These are phyloP conservation scores for Recurvirostra avosetta DNA, from an alignment of 2,113 vertebrate species.

Conservation along the genomic window DNA sequence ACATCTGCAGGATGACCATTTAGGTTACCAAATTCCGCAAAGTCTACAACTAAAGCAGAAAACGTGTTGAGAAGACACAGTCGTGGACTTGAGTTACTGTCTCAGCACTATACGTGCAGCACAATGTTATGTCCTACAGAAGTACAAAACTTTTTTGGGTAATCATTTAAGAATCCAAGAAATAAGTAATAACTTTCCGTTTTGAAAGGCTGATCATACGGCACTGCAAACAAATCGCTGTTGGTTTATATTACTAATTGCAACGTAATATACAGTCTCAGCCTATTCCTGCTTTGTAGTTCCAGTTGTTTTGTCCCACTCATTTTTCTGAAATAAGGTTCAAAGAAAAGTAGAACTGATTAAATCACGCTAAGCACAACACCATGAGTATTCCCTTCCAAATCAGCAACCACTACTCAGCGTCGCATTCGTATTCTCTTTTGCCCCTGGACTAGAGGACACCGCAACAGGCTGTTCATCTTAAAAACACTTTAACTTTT, in stretches of 20 bases:
- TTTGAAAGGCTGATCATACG: not conserved
- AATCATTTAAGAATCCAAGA: not conserved
- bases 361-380: accelerated
- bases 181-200: not conserved
- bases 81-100: accelerated
- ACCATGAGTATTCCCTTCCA: not conserved
- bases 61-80: accelerated
- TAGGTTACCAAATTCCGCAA: not conserved
- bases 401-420: not conserved
- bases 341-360: not conserved
- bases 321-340: not conserved
- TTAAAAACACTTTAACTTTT: not conserved
- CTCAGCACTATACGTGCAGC: not conserved
- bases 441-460: not conserved
- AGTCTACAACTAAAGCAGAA: not conserved
- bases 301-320: not conserved
- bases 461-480: accelerated
- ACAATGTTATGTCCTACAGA: accelerated
- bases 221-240: not conserved
- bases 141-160: not conserved
- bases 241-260: not conserved
- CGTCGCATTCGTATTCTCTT: not conserved
- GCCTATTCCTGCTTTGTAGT: not conserved
- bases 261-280: not conserved
- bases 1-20: not conserved